A percentile compares a stretch with the other conserved stretches of the same genome.
Evolutionary conservation across 2,888 invertebrate genomes (phyloP).

Genomic region (Hartigia nigra): DNA sequence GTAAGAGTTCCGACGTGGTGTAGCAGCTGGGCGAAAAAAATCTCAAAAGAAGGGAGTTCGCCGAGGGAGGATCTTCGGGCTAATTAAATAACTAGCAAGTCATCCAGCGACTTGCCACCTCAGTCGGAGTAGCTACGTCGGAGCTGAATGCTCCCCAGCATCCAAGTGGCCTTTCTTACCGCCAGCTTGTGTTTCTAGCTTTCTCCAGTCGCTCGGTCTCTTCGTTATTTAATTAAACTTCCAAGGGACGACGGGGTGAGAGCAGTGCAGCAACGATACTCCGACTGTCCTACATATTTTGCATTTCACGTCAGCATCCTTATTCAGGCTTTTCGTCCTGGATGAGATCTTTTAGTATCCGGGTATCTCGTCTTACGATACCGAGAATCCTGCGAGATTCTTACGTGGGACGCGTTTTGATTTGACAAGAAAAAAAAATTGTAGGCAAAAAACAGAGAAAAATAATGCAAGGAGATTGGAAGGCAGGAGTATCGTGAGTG

Average conservation of each 20-base stretch:
- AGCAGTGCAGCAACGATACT: constrained; percentile 7
- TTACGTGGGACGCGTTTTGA: not conserved
- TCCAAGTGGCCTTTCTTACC: constrained; percentile 43
- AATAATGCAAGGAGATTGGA: too few relatives aligned
- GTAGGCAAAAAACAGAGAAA: too few relatives aligned
- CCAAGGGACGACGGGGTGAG: constrained; percentile 29
- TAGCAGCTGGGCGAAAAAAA: constrained; percentile 35
- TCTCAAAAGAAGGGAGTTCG: constrained; percentile 37
- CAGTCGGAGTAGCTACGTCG: constrained; percentile 25
- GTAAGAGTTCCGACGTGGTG: not conserved
- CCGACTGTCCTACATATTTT: constrained; percentile 9
- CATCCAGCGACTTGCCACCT: constrained; percentile 61
- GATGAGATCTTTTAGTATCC: not conserved
- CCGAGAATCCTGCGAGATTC: not conserved
- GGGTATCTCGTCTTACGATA: not conserved
- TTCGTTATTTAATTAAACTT: constrained; percentile 61
- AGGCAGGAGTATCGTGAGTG: too few relatives aligned
- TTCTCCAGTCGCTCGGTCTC: constrained; percentile 29
- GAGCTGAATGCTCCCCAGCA: constrained; percentile 32
- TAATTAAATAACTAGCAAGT: constrained; percentile 64
- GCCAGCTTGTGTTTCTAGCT: constrained; percentile 46
- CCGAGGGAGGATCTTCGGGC: constrained; percentile 54
- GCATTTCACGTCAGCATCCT: not conserved
- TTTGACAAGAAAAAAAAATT: too few relatives aligned
- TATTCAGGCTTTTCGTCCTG: not conserved